Percentiles rank a stretch among this genome's conserved stretches.
Conservation (phyloP, 1,140 invertebrate species). For the Penaeus chinensis region DNA sequence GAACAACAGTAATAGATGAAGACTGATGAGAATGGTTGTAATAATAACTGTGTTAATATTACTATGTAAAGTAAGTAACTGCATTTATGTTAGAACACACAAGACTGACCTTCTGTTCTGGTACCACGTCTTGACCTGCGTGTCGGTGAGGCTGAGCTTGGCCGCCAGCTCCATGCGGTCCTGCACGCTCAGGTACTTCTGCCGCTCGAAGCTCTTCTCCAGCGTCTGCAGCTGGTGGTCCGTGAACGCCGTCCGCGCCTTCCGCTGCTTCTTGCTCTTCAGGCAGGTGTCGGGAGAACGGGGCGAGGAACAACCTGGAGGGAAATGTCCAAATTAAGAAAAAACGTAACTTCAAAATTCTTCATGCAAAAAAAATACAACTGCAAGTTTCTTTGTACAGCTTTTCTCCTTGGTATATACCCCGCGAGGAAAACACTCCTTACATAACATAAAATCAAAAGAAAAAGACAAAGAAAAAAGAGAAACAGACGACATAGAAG, state of each 20-base stretch:
- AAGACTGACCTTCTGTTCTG: constrained; percentile 50
- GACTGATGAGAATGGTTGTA: too few relatives aligned
- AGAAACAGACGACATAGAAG: too few relatives aligned
- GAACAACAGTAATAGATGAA: too few relatives aligned
- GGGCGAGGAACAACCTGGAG: constrained; percentile 32
- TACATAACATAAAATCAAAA: too few relatives aligned
- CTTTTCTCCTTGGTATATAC: too few relatives aligned
- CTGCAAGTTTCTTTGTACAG: too few relatives aligned
- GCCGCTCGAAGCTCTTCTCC: constrained; percentile 55
- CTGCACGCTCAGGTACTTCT: constrained; percentile 56
- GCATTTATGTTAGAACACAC: not conserved
- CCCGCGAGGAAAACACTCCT: too few relatives aligned
- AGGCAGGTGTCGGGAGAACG: constrained; percentile 35
- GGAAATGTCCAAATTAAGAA: not conserved
- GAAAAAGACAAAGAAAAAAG: too few relatives aligned
- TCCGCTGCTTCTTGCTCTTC: constrained; percentile 43
- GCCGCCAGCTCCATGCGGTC: constrained; percentile 53
- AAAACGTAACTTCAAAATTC: too few relatives aligned
- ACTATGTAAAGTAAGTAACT: too few relatives aligned
- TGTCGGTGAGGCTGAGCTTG: constrained; percentile 53
- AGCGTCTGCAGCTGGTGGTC: constrained; percentile 54
- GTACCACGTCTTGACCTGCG: constrained; percentile 55
- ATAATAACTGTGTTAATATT: too few relatives aligned
- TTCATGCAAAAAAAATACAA: too few relatives aligned
- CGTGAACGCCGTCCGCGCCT: constrained; percentile 50